These are phyloP conservation scores for Petromus typicus DNA, from an alignment of 2,113 vertebrate genomes.

Conservation along the genomic window DNA sequence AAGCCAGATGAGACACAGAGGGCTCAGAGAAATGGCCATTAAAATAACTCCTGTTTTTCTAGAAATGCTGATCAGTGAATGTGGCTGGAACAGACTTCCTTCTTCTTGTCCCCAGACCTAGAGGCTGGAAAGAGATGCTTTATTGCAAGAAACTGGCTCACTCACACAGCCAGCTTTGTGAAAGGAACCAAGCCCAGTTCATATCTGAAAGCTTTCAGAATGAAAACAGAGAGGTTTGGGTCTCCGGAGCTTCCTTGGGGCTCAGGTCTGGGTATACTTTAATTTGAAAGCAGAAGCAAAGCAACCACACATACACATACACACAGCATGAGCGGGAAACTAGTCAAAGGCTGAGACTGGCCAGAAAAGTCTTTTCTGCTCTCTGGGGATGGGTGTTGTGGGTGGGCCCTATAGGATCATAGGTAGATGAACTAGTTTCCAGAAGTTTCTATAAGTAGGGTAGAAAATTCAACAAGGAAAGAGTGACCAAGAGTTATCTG, in stretches of 20 bases:
- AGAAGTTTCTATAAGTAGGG: not conserved
- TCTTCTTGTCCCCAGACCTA: not conserved
- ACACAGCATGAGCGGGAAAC: no score
- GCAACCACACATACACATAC: not conserved
- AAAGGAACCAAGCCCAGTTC: not conserved
- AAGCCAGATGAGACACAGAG: not conserved
- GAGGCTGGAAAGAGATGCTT: not conserved
- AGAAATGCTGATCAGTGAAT: not conserved
- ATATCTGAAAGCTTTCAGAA: not conserved
- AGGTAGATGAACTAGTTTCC: not conserved
- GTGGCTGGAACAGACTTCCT: not conserved
- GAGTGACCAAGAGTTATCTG: slow-evolving; percentile 5
- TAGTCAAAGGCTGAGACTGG: not conserved
- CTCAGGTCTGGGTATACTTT: not conserved
- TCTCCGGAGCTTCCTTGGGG: not conserved
- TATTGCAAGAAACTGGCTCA: not conserved
- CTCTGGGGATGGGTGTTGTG: not conserved
- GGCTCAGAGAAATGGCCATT: not conserved
- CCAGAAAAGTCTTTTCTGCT: not conserved
- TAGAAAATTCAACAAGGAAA: not conserved
- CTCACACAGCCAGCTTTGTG: not conserved
- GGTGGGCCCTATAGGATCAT: not conserved
- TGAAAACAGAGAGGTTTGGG: not conserved
- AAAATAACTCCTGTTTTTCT: not conserved
- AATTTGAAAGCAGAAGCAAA: not conserved